Conservation (phyloP, 2,797 vertebrate genomes). For the Rousettus madagascariensis region DNA sequence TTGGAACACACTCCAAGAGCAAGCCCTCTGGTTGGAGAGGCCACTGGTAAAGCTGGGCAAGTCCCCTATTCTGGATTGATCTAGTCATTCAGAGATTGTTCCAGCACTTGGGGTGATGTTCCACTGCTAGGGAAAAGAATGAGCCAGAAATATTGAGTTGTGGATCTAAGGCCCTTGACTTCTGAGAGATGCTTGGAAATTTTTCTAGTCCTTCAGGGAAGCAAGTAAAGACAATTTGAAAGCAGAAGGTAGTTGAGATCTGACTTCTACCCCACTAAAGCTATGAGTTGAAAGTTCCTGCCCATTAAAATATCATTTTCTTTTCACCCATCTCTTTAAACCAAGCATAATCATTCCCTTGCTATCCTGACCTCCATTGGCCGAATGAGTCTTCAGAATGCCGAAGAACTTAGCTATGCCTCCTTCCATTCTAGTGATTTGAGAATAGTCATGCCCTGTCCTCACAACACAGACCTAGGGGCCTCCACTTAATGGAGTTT, state of each 20-base stretch:
- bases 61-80: background rate
- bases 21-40: background rate
- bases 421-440: conserved; percentile 47
- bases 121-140: background rate
- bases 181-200: conserved; percentile 60
- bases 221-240: conserved; percentile 38
- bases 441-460: conserved; percentile 22
- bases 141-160: conserved; percentile 9
- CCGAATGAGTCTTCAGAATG: conserved; percentile 36
- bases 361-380: conserved; percentile 61
- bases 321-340: conserved; percentile 73
- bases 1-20: conserved; percentile 3
- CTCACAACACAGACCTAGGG: background rate
- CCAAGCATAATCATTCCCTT: conserved; percentile 69
- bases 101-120: background rate
- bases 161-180: conserved; percentile 8
- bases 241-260: conserved; percentile 14
- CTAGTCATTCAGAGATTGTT: background rate
- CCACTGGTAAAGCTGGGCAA: background rate
- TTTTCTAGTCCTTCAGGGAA: conserved; percentile 43
- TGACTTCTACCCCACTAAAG: conserved; percentile 62
- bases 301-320: conserved; percentile 69
- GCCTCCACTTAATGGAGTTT: background rate
- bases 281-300: conserved; percentile 76
- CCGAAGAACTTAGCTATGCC: conserved; percentile 42